Evolutionary conservation across 2,113 vertebrate genomes (phyloP), one percentile per base, ranked within the genome.

Genomic region (Plecotus auritus): DNA sequence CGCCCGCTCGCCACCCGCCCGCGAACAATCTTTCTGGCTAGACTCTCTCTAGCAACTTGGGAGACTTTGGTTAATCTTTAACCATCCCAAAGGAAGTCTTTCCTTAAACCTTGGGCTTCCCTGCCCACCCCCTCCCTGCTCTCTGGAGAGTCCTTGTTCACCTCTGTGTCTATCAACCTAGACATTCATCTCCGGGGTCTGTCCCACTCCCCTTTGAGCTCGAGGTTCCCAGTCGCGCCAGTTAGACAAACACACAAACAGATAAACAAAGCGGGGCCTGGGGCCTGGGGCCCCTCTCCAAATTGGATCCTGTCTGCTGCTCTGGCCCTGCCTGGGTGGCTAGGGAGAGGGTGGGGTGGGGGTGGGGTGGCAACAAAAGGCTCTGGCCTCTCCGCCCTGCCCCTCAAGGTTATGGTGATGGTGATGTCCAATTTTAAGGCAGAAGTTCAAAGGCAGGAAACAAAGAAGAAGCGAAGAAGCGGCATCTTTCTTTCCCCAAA

Each of bases 381-480:
- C 96, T 97, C 98, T 78, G 94, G 97, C 96, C 98, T 95, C 94
- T 97, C 97, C 80, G 93, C 97, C 97, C 97, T 98, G 98, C 98
- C 97, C 98, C 98, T 98, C 98, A 98, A 99, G 98, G 98, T 98
- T 98, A 98, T 98, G 98, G 59, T 61, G 59, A 61, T 61, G 98
- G 98, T 97, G 97, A 98, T 97, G 98, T 98, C 98, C 98, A 98
- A 98, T 98, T 97, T 95, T 98, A 98, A 98, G 97, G 98, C 96
- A 99, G 98, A 98, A 99, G 98, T 98, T 99, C 98, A 98, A 98
- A 98, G 98, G 96, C 98, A 99, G 97, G 96, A 98, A 98, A 98
- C 98, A 98, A 98, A 97, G 94, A 4, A 28, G 96, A 97, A 98
- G 96, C 61, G 56, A 59, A 59, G 56, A 26, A 61, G 59, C 67